Evolutionary conservation across 92 coral and sea anemone genomes (phyloP), one percentile per base, ranked within the genome.

Genomic region (Pocillopora grandis): DNA sequence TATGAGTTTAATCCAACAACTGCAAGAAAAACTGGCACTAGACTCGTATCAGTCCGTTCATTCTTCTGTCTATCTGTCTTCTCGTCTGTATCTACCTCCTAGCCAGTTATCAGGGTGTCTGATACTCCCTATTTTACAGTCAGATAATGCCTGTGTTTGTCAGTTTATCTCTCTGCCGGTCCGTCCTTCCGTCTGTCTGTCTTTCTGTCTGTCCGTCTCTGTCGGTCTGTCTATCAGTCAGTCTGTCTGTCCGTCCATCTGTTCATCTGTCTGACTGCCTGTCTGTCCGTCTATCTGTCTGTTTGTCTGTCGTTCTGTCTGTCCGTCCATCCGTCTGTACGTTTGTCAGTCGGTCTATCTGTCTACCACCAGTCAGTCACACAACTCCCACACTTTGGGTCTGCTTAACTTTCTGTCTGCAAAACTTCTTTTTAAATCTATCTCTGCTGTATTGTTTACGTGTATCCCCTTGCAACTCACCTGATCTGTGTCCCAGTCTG

Each of bases 171-270:
- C 52, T 18, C 21, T 14, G 72, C 36, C 49, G 0, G 52, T 33
- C 55, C 14, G 48, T 35, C 36, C 10, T 9, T 58, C 61, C 10
- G 61, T 58, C 61, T 9, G 61, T 58, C 61, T 58, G 10, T 14
- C 61, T 9, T 0, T 58, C 14, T 15, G 37, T 36, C 8, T 12
- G 10, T 5, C 59, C 31, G 31, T 27, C 31, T 27, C 31, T 56
- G 42, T 56, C 36, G 9, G 8, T 74, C 66, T 60, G 68, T 12
- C 66, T 23, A 31, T 5, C 70, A 62, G 83, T 16, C 64, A 94
- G n/a, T 81, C 75, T 13, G 89, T 37, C 49, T 92, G 96, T 96
- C 98, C 92, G 31, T 94, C 98, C 66, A 89, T 10, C 88, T 80
- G 17, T 83, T 80, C 14, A 13, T 58, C 61, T 58, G 61, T 9